Conservation (phyloP, 2,888 invertebrate species). For the Gastracanthus pulcherrimus region DNA sequence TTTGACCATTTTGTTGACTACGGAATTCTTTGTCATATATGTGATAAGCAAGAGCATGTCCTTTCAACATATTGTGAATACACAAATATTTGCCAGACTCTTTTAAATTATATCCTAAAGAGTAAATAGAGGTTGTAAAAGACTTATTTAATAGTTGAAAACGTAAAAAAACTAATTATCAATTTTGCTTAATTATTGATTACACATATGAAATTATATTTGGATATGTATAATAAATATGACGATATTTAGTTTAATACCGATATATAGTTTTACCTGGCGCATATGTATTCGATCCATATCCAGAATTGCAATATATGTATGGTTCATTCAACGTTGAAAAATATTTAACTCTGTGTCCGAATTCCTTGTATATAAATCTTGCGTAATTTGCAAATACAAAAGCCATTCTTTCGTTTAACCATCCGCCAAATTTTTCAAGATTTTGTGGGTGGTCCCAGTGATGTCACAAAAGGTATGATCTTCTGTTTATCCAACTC, state of each 20-base stretch:
- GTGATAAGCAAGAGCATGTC: slow-evolving; percentile 85
- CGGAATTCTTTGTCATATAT: slow-evolving; percentile 82
- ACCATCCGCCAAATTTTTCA: slow-evolving; percentile 83
- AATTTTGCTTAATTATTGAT: too few species aligned
- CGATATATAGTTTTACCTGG: too few species aligned
- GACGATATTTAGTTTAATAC: slow-evolving; percentile 59
- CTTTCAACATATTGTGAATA: slow-evolving; percentile 85
- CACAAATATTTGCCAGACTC: slow-evolving; percentile 80
- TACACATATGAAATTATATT: too few species aligned
- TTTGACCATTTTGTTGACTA: slow-evolving; percentile 79
- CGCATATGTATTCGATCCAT: slow-evolving; percentile 68
- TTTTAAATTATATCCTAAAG: neutral
- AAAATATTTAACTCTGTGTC: slow-evolving; percentile 84
- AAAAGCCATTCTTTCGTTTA: slow-evolving; percentile 80
- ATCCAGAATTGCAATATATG: slow-evolving; percentile 79
- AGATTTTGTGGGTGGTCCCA: slow-evolving; percentile 83
- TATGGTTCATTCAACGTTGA: slow-evolving; percentile 89
- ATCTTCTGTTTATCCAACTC: slow-evolving; percentile 80
- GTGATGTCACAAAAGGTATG: slow-evolving; percentile 82
- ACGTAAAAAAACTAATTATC: too few species aligned
- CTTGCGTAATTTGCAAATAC: slow-evolving; percentile 82
- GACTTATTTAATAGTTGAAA: too few species aligned
- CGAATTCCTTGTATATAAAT: slow-evolving; percentile 80
- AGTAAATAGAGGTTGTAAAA: too few species aligned
- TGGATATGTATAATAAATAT: slow-evolving; percentile 37